These are phyloP conservation scores for Campoletis sonorensis DNA, from an alignment of 1,140 invertebrate genomes.

Conservation along the genomic window DNA sequence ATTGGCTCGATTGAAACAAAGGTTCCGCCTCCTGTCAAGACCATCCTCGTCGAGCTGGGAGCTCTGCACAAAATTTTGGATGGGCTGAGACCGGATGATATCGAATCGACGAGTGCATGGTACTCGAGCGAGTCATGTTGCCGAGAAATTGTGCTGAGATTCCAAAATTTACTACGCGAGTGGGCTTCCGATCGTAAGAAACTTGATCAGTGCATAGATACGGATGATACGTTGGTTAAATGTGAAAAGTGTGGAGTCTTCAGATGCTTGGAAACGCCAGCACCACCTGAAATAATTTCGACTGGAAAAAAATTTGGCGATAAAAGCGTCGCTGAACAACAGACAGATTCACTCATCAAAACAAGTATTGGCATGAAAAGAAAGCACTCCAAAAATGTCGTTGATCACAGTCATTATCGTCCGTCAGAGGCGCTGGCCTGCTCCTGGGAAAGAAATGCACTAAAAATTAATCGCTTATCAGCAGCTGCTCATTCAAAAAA, in stretches of 20 bases:
- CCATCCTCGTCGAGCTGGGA: constrained; percentile 51
- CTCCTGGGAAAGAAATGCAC: not conserved
- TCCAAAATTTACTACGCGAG: constrained; percentile 47
- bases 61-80: constrained; percentile 53
- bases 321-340: not conserved
- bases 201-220: constrained; percentile 45
- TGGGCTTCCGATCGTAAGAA: constrained; percentile 26
- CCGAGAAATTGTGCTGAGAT: constrained; percentile 39
- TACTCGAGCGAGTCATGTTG: constrained; percentile 23
- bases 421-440: not conserved
- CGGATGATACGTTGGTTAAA: constrained; percentile 50
- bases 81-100: constrained; percentile 30
- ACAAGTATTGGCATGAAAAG: not conserved
- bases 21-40: not conserved
- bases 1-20: not conserved
- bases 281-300: too few species aligned
- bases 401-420: not conserved
- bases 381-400: not conserved
- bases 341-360: not conserved
- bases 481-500: not conserved
- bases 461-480: not conserved
- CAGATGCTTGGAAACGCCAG: constrained; percentile 16
- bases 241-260: constrained; percentile 59
- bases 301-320: not conserved
- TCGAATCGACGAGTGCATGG: constrained; percentile 36